Conservation (phyloP, 2,797 vertebrate genomes). For the Helicolenus hilgendorfi region DNA sequence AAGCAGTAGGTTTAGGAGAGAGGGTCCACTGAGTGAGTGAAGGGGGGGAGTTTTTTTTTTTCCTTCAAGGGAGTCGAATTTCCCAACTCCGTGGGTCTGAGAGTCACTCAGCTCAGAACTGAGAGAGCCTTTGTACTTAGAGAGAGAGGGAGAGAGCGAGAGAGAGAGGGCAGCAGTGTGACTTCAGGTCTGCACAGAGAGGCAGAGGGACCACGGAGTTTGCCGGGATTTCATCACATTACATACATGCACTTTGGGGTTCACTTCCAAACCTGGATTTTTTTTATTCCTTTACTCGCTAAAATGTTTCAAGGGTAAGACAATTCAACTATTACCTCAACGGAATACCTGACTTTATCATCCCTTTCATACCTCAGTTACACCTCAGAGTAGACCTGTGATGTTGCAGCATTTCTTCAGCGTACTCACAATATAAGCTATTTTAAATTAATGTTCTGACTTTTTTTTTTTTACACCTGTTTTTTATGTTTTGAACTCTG, state of each 20-base stretch:
- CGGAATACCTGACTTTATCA: not conserved
- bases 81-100: slow-evolving; percentile 78
- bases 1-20: slow-evolving; percentile 47
- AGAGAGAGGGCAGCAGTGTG: slow-evolving; percentile 26
- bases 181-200: slow-evolving; percentile 27
- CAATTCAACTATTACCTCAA: not conserved
- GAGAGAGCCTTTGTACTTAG: slow-evolving; percentile 79
- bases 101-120: slow-evolving; percentile 80
- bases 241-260: slow-evolving; percentile 57
- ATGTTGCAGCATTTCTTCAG: not conserved
- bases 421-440: rapidly evolving
- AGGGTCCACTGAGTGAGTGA: slow-evolving; percentile 49
- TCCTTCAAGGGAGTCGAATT: slow-evolving; percentile 82
- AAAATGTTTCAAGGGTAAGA: slow-evolving; percentile 85
- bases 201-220: slow-evolving; percentile 59
- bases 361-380: not conserved
- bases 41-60: slow-evolving; percentile 29
- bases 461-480: not conserved
- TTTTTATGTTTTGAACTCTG: not conserved
- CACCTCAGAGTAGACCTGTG: slow-evolving; percentile 24
- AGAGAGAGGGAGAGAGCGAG: slow-evolving; percentile 23
- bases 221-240: slow-evolving; percentile 60
- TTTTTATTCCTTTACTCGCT: not conserved
- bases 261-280: slow-evolving; percentile 60
- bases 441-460: not conserved